Evolutionary conservation across 2,888 invertebrate genomes (phyloP).

Genomic region (Caenorhabditis macrosperma): DNA sequence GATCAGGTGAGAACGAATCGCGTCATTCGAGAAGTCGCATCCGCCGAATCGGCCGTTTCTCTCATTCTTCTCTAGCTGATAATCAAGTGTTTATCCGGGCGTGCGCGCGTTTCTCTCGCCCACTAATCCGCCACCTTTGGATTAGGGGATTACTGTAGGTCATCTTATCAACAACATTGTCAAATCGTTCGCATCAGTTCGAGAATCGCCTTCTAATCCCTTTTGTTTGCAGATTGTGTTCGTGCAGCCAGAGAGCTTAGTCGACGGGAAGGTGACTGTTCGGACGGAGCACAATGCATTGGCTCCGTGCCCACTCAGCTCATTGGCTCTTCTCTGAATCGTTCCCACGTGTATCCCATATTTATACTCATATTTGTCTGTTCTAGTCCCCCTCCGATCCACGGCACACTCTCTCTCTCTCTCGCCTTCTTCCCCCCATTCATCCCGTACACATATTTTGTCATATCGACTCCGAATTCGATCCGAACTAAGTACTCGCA

Average conservation of each 20-base stretch:
- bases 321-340: constrained; percentile 71
- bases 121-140: constrained; percentile 41
- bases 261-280: constrained; percentile 74
- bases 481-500: too few species aligned
- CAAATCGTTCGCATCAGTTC: background rate
- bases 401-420: too few species aligned
- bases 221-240: constrained; percentile 75
- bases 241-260: constrained; percentile 77
- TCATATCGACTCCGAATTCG: constrained; percentile 41
- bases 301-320: constrained; percentile 73
- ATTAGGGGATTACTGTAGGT: constrained; percentile 44
- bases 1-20: constrained; percentile 73
- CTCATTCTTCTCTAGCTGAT: constrained; percentile 10
- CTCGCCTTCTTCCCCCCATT: background rate
- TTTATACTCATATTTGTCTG: constrained; percentile 44
- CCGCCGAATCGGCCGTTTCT: constrained; percentile 14
- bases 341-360: background rate
- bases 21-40: constrained; percentile 19
- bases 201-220: background rate
- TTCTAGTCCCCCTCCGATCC: background rate
- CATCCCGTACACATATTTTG: constrained; percentile 39
- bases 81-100: constrained; percentile 44
- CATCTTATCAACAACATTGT: constrained; percentile 10
- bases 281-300: constrained; percentile 76
- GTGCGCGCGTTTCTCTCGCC: constrained; percentile 20